Conservation (phyloP, 1,140 invertebrate species). For the Geopemphigus sp. region DNA sequence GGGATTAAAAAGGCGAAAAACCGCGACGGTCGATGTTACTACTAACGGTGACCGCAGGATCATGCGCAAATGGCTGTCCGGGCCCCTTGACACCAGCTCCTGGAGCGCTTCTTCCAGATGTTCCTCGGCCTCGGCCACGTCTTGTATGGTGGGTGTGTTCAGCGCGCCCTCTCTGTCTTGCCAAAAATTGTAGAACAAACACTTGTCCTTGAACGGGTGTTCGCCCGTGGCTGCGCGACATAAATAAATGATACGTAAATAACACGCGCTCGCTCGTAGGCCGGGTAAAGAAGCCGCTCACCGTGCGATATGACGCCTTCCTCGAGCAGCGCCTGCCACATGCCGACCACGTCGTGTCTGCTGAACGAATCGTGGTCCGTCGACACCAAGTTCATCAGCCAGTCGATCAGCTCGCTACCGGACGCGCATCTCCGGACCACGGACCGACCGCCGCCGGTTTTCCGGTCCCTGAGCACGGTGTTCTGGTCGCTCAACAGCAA, state of each 20-base stretch:
- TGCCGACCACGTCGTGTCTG: conserved; percentile 72
- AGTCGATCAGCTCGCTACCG: conserved; percentile 74
- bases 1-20: no score
- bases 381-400: conserved; percentile 61
- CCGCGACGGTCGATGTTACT: no score
- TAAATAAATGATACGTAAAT: no score
- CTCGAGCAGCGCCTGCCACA: conserved; percentile 83
- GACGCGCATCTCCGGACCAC: conserved; percentile 63
- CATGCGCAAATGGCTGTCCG: conserved; percentile 76
- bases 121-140: conserved; percentile 65
- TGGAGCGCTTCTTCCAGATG: conserved; percentile 68
- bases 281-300: no score
- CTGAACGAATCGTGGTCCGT: conserved; percentile 61
- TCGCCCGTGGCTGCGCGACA: conserved; percentile 73
- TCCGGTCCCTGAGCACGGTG: conserved; percentile 64
- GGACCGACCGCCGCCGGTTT: conserved; percentile 59
- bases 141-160: conserved; percentile 59
- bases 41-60: conserved; percentile 79
- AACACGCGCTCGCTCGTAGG: no score
- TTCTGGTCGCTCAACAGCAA: conserved; percentile 64
- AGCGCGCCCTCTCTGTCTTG: conserved; percentile 66
- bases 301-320: conserved; percentile 77
- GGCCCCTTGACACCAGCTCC: conserved; percentile 67
- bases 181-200: conserved; percentile 77
- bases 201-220: conserved; percentile 81